phyloP scores from a whole-genome alignment of 2,113 vertebrate genomes.

The Daboia siamensis region DNA sequence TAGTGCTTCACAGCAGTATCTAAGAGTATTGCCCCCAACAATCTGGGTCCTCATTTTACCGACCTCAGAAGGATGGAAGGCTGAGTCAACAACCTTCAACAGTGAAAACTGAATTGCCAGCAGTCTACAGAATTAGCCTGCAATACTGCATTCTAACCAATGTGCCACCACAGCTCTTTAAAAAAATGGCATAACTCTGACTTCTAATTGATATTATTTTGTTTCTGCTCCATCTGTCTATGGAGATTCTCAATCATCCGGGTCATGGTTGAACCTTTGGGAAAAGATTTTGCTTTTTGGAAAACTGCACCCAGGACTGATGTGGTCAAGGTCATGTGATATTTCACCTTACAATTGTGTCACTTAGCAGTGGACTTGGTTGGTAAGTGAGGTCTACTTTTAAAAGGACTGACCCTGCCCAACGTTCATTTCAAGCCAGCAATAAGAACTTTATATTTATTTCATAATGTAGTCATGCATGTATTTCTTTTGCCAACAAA shows the following conservation, averaged over 20 bases:
- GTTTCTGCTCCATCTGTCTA: not conserved
- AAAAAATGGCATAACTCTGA: not conserved
- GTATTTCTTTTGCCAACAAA: constrained; percentile 22
- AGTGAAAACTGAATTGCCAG: not conserved
- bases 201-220: not conserved
- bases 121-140: not conserved
- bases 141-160: not conserved
- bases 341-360: not conserved
- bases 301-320: not conserved
- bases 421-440: not conserved
- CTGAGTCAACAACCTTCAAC: not conserved
- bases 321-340: no score
- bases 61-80: not conserved
- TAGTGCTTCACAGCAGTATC: not conserved
- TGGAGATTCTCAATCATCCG: not conserved
- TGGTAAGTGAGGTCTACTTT: not conserved
- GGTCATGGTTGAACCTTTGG: not conserved
- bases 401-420: not conserved
- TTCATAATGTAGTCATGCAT: constrained; percentile 25
- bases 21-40: not conserved
- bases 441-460: not conserved
- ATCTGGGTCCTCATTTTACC: not conserved
- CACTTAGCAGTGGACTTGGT: not conserved
- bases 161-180: not conserved
- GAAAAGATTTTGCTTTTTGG: not conserved